Evolutionary conservation across 2,888 invertebrate species (phyloP).

Genomic region (Rhaphigaster nebulosa): DNA sequence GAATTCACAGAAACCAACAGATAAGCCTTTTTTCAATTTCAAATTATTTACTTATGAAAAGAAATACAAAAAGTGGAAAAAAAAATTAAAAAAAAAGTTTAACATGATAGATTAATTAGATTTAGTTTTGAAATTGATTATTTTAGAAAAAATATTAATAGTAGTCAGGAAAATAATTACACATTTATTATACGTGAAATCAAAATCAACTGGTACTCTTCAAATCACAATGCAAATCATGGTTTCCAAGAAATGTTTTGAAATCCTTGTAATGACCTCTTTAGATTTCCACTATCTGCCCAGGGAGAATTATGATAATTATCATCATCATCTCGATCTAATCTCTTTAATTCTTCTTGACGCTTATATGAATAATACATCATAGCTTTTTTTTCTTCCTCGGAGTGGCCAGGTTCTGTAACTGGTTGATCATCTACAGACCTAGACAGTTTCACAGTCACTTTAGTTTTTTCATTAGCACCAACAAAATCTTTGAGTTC

Average conservation of each 20-base stretch:
- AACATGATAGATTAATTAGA: neutral
- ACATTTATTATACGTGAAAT: neutral
- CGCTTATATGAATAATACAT: conserved; percentile 89
- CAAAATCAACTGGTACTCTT: neutral
- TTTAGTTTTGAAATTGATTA: neutral
- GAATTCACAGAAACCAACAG: neutral
- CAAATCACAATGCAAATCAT: neutral
- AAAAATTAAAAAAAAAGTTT: too few relatives aligned
- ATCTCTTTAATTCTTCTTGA: conserved; percentile 86
- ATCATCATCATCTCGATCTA: conserved; percentile 90
- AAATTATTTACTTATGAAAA: neutral
- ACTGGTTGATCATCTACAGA: conserved; percentile 87
- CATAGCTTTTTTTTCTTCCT: conserved; percentile 86
- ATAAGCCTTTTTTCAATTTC: neutral
- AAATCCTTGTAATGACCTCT: conserved; percentile 85
- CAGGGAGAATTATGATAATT: conserved; percentile 89
- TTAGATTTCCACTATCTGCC: conserved; percentile 89
- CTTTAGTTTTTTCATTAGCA: conserved; percentile 86
- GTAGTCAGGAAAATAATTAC: neutral
- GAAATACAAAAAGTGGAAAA: neutral
- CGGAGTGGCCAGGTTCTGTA: conserved; percentile 87
- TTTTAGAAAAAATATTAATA: neutral
- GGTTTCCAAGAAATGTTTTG: conserved; percentile 80
- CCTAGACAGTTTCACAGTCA: conserved; percentile 80
- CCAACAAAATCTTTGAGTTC: conserved; percentile 73